Evolutionary conservation across 1,140 invertebrate species (phyloP).

Genomic region (Aphaenogaster rudis): DNA sequence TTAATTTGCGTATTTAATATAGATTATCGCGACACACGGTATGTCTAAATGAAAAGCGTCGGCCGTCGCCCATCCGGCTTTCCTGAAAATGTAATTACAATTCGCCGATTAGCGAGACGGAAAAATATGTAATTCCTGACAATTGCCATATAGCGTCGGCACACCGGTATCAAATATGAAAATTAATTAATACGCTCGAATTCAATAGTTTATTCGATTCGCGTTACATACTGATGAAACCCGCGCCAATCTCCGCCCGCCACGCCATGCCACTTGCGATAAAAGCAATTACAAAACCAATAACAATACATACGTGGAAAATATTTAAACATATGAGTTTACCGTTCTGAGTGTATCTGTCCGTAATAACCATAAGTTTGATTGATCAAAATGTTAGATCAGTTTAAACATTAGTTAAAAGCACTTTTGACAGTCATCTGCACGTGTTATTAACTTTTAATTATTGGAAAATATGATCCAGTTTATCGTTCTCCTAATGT

Average conservation of each 20-base stretch:
- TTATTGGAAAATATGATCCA: conserved; percentile 3
- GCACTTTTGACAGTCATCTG: background rate
- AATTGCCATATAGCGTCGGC: conserved; percentile 45
- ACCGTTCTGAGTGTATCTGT: conserved; percentile 21
- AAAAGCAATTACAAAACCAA: conserved; percentile 57
- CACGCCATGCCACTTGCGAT: conserved; percentile 21
- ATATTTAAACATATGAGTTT: conserved; percentile 25
- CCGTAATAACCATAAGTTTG: conserved; percentile 21
- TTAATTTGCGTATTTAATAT: conserved; percentile 65
- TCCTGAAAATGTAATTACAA: conserved; percentile 63
- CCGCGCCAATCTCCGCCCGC: conserved; percentile 36
- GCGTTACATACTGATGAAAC: conserved; percentile 48
- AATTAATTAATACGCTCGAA: conserved; percentile 62
- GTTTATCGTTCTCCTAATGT: background rate
- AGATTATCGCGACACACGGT: conserved; percentile 60
- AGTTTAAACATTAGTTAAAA: conserved; percentile 23
- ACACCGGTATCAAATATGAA: conserved; percentile 53
- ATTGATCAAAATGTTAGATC: conserved; percentile 41
- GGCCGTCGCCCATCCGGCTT: conserved; percentile 42
- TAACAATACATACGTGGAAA: conserved; percentile 45
- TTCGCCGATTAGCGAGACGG: conserved; percentile 57
- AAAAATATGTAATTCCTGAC: conserved; percentile 66
- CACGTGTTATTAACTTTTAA: conserved; percentile 4
- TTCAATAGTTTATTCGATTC: conserved; percentile 63
- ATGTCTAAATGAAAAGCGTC: conserved; percentile 53